These are phyloP conservation scores for Sebastes iracundus DNA, from an alignment of 2,797 vertebrate genomes.

Conservation along the genomic window DNA sequence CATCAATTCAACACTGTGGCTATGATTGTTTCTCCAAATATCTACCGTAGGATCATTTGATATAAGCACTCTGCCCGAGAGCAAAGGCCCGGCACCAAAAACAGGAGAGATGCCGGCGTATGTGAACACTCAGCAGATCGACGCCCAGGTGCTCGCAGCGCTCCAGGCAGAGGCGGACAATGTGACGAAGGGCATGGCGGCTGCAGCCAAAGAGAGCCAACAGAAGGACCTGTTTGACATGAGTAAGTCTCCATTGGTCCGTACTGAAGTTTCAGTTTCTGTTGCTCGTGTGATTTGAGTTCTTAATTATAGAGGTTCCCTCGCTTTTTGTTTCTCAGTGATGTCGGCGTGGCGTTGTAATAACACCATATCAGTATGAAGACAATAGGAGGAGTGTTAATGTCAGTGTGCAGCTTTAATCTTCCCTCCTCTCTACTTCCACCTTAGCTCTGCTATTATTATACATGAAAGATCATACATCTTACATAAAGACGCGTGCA, in stretches of 20 bases:
- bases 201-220: conserved; percentile 84
- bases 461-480: conserved; percentile 1
- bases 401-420: conserved; percentile 7
- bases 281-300: background rate
- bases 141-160: conserved; percentile 83
- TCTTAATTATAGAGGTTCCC: conserved; percentile 58
- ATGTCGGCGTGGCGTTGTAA: conserved; percentile 13
- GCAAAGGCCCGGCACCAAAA: conserved; percentile 77
- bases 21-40: conserved; percentile 10
- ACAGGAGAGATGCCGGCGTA: conserved; percentile 87
- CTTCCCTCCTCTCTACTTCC: conserved; percentile 23
- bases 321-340: conserved; percentile 30
- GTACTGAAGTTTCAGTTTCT: background rate
- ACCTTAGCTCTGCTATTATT: conserved; percentile 33
- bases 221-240: conserved; percentile 97
- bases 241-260: conserved; percentile 86
- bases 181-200: conserved; percentile 70
- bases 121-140: conserved; percentile 92
- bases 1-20: background rate
- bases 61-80: conserved; percentile 84
- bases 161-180: conserved; percentile 85
- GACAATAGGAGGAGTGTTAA: conserved; percentile 46
- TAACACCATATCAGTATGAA: conserved; percentile 29
- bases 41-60: conserved; percentile 88
- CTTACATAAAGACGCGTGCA: conserved; percentile 8